A percentile compares a stretch with the other conserved stretches of the same genome.
Conservation (phyloP, 1,140 invertebrate genomes). For the Brachionus asplanchnoidis region DNA sequence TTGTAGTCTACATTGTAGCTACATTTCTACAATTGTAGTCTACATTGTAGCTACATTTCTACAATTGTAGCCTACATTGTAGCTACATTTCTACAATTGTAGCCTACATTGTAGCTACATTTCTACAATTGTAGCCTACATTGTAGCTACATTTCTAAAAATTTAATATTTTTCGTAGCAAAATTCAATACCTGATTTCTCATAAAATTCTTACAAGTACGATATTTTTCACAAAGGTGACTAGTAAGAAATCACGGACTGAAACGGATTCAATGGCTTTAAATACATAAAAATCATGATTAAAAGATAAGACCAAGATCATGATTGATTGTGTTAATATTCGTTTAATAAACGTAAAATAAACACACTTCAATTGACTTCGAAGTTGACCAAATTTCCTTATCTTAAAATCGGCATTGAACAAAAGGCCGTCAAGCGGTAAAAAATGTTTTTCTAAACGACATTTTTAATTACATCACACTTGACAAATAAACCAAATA, state of each 20-base stretch:
- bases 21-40: too few relatives aligned
- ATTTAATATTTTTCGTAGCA: background rate
- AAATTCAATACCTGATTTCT: background rate
- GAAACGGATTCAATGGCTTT: background rate
- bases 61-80: too few relatives aligned
- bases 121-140: too few relatives aligned
- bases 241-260: background rate
- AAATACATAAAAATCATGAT: background rate
- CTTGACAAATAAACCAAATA: background rate
- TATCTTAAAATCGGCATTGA: background rate
- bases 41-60: too few relatives aligned
- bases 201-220: background rate
- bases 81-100: too few relatives aligned
- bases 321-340: background rate
- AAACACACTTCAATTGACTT: conserved; percentile 28
- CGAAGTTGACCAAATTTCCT: conserved; percentile 4
- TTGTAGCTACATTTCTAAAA: too few relatives aligned
- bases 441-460: background rate
- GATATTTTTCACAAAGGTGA: background rate
- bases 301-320: background rate
- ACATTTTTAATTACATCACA: conserved; percentile 35
- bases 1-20: too few relatives aligned
- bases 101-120: too few relatives aligned
- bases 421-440: background rate
- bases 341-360: conserved; percentile 3